phyloP scores from a whole-genome alignment of 2,113 vertebrate genomes.

The Xenus cinereus region DNA sequence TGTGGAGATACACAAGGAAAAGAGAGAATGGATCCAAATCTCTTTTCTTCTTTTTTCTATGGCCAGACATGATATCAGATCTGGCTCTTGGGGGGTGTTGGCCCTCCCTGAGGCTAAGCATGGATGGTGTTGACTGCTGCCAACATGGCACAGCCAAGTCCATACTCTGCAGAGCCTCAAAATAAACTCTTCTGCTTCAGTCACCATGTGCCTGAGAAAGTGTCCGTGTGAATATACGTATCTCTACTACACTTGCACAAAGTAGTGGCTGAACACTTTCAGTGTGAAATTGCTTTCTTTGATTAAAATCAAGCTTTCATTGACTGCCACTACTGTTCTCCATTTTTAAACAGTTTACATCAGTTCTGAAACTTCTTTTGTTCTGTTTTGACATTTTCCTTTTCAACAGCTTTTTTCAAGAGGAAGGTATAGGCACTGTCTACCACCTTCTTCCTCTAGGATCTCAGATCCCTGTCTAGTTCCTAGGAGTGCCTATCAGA shows the following conservation, averaged over 20 bases:
- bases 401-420: background rate
- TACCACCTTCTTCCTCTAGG: background rate
- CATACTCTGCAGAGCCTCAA: background rate
- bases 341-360: background rate
- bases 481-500: background rate
- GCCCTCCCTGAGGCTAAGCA: background rate
- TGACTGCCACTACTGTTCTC: background rate
- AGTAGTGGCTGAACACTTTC: background rate
- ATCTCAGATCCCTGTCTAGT: background rate
- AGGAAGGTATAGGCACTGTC: background rate
- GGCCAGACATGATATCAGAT: background rate
- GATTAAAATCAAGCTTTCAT: background rate
- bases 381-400: background rate
- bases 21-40: background rate
- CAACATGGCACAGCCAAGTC: background rate
- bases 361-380: background rate
- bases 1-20: background rate
- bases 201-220: background rate
- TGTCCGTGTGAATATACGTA: accelerated
- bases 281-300: background rate
- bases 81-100: accelerated
- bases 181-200: background rate
- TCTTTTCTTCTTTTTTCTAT: background rate
- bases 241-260: background rate
- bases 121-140: accelerated